Evolutionary conservation across 1,140 invertebrate species (phyloP).

Genomic region (Pseudomyrmex cubaensis): DNA sequence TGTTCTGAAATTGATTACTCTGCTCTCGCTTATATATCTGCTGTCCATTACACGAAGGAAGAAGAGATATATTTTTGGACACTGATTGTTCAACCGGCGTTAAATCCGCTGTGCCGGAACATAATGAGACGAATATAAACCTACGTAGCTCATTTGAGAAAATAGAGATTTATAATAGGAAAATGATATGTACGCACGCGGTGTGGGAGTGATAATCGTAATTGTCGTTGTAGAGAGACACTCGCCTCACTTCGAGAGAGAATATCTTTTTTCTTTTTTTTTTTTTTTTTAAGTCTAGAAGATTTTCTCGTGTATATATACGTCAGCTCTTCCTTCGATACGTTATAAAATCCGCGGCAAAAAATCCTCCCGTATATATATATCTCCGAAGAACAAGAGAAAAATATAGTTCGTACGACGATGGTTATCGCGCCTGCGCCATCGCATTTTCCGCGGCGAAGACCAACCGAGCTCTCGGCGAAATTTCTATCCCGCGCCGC

Average conservation of each 20-base stretch:
- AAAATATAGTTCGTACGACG: slow-evolving; percentile 35
- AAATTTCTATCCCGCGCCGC: slow-evolving; percentile 52
- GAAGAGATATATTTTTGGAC: background rate
- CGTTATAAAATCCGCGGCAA: slow-evolving; percentile 25
- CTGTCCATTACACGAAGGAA: background rate
- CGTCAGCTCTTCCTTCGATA: slow-evolving; percentile 12
- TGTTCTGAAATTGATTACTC: no score
- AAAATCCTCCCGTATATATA: slow-evolving; percentile 40
- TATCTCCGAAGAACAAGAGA: slow-evolving; percentile 8
- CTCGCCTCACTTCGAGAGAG: slow-evolving; percentile 17
- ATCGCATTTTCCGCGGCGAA: slow-evolving; percentile 25
- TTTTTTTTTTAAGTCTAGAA: background rate
- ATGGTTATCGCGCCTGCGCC: slow-evolving; percentile 47
- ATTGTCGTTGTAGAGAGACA: background rate
- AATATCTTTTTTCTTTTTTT: no score
- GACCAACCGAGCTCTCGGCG: slow-evolving; percentile 30
- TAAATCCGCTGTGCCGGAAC: background rate
- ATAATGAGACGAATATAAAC: background rate
- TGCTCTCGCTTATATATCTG: no score
- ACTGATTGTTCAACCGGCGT: background rate
- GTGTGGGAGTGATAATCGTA: background rate
- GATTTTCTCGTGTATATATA: slow-evolving; percentile 21
- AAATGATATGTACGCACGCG: background rate
- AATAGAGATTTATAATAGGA: background rate
- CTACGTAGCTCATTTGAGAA: background rate